Evolutionary conservation across 2,113 vertebrate species (phyloP), one percentile per base, ranked within the genome.

Genomic region (Furnarius figulus): DNA sequence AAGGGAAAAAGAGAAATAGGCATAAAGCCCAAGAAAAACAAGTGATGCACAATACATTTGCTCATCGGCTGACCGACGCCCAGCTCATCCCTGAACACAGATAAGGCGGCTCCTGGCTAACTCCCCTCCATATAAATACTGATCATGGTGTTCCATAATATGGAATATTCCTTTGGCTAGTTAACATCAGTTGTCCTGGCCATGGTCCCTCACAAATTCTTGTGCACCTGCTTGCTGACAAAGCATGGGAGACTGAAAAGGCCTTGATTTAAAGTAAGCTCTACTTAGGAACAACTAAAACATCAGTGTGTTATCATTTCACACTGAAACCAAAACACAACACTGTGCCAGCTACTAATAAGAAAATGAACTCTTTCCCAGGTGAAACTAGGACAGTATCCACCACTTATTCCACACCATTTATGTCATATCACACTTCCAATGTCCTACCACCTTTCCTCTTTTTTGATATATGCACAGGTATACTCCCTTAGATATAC

Each of bases 41-140:
- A 31, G 39, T 62, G 24, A 83, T 55, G 24, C 25, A 47, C 17
- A 47, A 13, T 22, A 31, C 46, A 35, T 6, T 39, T 5, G 30
- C 16, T 61, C 14, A 68, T 21, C 12, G 46, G 30, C 62, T 82
- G 71, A 62, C 14, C 25, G 21, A 35, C 10, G 12, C 6, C 7
- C 30, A 76, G 12, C 25, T 30, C 12, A 18, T 35, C 9, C 9
- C 71, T 40, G 39, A 53, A 46, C 70, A 67, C 39, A 2, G 4
- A 8, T 14, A 0, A 0, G 0, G 5, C 14, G 33, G 23, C 37
- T 67, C 0, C 0, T 13, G 52, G 62, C 30, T n/a, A 53, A 10
- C 20, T 53, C 28, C 20, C 13, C 46, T 61, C n/a, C n/a, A 18
- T 68, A 46, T 61, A 25, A 46, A 47, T 15, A 40, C 7, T 31